Percentiles rank a stretch among this genome's conserved stretches.
Conservation (phyloP, 2,113 vertebrate genomes). For the Columba janthina region DNA sequence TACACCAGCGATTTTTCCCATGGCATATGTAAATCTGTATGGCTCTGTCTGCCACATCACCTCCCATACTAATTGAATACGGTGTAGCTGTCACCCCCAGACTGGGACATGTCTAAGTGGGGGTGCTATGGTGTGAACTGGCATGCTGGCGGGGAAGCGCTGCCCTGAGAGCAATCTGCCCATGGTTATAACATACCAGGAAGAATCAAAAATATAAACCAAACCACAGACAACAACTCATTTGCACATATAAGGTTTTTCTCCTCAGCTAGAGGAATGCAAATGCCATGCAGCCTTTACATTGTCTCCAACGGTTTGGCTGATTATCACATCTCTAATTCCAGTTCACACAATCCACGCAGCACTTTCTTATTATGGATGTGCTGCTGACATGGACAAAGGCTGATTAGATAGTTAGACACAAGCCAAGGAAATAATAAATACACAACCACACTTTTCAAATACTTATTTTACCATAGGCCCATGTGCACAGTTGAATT, state of each 20-base stretch:
- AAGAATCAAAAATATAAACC: neutral
- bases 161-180: neutral
- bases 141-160: neutral
- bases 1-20: neutral
- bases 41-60: neutral
- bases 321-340: slow-evolving; percentile 69
- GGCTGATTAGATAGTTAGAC: slow-evolving; percentile 68
- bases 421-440: slow-evolving; percentile 29
- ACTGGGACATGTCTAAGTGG: neutral
- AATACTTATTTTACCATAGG: neutral
- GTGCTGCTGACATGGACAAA: slow-evolving; percentile 63
- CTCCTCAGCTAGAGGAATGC: neutral
- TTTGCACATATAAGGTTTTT: neutral
- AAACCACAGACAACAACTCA: neutral
- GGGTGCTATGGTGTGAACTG: neutral
- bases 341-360: slow-evolving; percentile 34
- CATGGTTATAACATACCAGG: neutral
- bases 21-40: neutral
- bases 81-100: neutral
- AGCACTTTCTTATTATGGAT: slow-evolving; percentile 70
- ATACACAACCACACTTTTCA: neutral
- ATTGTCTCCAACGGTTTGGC: slow-evolving; percentile 32
- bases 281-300: slow-evolving; percentile 8
- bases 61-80: neutral
- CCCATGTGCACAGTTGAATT: neutral